Evolutionary conservation across 64 coral and sea anemone species (phyloP).

Genomic region (Stylophora pistillata): DNA sequence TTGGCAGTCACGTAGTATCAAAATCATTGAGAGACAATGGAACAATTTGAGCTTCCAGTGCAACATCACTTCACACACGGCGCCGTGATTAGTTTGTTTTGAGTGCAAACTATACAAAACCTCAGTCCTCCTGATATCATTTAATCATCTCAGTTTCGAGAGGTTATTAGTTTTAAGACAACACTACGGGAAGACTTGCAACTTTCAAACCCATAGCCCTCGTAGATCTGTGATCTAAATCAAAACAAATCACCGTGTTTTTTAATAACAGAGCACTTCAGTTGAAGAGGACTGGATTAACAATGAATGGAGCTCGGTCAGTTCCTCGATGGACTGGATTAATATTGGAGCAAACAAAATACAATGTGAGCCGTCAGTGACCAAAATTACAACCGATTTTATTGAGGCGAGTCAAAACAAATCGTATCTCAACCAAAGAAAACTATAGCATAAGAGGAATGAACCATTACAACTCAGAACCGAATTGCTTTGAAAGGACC

Average conservation of each 20-base stretch:
- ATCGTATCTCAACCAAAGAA: background rate
- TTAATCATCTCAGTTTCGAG: background rate
- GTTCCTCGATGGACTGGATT: background rate
- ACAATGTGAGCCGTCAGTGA: background rate
- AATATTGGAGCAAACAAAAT: background rate
- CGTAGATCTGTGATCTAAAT: background rate
- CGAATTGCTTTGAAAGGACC: background rate
- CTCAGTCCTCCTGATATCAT: background rate
- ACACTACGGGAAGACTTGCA: background rate
- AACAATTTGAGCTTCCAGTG: background rate
- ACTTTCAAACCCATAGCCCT: background rate
- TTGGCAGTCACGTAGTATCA: background rate
- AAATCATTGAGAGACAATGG: background rate
- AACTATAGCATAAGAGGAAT: background rate
- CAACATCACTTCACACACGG: too few relatives aligned
- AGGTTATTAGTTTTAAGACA: background rate
- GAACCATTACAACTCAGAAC: background rate
- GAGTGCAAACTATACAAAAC: background rate
- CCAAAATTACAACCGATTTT: background rate
- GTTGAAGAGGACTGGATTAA: background rate
- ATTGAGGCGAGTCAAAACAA: background rate
- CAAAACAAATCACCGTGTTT: background rate
- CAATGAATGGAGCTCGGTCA: background rate
- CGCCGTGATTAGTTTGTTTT: background rate
- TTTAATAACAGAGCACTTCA: conserved; percentile 28